These are phyloP conservation scores for Acleris emargana DNA, from an alignment of 2,888 invertebrate genomes.

Conservation along the genomic window DNA sequence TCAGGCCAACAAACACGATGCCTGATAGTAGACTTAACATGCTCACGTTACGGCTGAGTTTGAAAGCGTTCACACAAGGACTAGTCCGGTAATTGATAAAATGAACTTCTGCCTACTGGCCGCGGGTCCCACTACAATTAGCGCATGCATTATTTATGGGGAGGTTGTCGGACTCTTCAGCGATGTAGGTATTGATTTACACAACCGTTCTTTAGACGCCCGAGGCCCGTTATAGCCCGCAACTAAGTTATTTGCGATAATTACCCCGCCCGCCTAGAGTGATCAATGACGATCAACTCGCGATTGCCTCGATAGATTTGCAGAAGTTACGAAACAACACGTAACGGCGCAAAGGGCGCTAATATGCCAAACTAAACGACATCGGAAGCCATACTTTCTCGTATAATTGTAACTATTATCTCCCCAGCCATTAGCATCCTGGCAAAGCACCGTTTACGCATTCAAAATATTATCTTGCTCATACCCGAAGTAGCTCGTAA, in stretches of 20 bases:
- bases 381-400: constrained; percentile 11
- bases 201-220: constrained; percentile 53
- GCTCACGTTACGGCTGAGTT: neutral
- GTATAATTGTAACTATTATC: constrained; percentile 12
- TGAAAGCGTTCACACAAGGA: neutral
- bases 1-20: neutral
- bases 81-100: constrained; percentile 48
- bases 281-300: constrained; percentile 47
- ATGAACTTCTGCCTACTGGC: constrained; percentile 57
- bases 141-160: constrained; percentile 59
- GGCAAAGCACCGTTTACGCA: constrained; percentile 19
- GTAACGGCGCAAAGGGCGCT: neutral
- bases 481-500: constrained; percentile 18
- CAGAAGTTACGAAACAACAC: neutral
- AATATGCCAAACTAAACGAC: neutral
- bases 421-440: constrained; percentile 18
- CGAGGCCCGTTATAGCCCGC: constrained; percentile 50
- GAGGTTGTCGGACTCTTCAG: constrained; percentile 52
- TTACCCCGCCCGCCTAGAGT: constrained; percentile 58
- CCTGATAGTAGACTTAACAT: neutral
- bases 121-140: constrained; percentile 65
- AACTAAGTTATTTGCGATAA: constrained; percentile 69
- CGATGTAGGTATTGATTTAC: constrained; percentile 66
- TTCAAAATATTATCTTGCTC: constrained; percentile 17
- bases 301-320: constrained; percentile 43